Conservation (phyloP, 2,113 vertebrate species). For the Aphyosemion australe region DNA sequence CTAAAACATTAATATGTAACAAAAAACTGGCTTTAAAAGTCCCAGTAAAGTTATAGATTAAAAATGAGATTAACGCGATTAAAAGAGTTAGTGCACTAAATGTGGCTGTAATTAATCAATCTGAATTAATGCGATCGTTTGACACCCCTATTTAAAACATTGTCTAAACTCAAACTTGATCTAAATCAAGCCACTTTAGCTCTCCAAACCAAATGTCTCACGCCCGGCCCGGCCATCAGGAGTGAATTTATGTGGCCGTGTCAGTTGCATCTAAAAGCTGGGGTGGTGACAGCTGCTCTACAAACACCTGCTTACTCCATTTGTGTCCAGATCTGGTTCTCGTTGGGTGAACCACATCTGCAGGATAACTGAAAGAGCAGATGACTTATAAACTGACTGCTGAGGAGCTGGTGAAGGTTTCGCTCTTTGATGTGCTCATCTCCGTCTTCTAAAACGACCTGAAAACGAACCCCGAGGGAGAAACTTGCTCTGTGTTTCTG, state of each 20-base stretch:
- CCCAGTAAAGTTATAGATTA: too few relatives aligned
- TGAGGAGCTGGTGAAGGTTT: too few relatives aligned
- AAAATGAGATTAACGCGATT: too few relatives aligned
- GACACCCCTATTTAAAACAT: neutral
- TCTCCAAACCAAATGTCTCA: neutral
- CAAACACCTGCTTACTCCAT: neutral
- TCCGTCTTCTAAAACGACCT: neutral
- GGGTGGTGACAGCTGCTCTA: neutral
- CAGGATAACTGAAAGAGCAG: neutral
- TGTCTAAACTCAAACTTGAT: neutral
- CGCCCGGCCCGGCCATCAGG: constrained; percentile 13
- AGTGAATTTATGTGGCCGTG: neutral
- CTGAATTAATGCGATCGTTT: too few relatives aligned
- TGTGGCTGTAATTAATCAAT: too few relatives aligned
- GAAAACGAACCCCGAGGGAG: neutral
- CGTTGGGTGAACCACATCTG: neutral
- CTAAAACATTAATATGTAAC: too few relatives aligned
- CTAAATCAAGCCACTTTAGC: neutral
- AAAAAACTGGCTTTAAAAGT: too few relatives aligned
- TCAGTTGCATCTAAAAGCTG: neutral
- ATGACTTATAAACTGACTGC: constrained; percentile 1
- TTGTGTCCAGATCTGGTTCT: neutral
- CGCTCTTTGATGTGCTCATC: neutral
- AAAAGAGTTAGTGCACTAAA: too few relatives aligned
- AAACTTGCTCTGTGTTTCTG: neutral